phyloP scores from a whole-genome alignment of 92 coral and sea anemone species.

The Palythoa caribaeorum region DNA sequence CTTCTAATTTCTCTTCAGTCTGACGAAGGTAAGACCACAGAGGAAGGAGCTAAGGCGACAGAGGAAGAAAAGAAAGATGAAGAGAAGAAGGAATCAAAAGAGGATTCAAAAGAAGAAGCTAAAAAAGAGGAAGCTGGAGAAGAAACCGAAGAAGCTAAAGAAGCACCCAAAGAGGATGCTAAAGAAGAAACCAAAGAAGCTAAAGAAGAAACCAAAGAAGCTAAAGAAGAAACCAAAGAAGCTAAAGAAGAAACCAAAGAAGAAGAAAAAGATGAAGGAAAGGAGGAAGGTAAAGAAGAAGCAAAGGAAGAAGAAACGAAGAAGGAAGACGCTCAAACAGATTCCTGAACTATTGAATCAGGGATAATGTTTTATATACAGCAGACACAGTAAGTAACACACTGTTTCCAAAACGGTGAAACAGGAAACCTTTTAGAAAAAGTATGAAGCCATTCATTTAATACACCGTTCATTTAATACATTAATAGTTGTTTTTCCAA shows the following conservation, averaged over 20 bases:
- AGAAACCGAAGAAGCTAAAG: neutral
- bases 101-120: neutral
- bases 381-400: neutral
- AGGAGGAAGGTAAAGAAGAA: neutral
- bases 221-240: neutral
- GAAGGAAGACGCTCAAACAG: neutral
- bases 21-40: neutral
- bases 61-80: neutral
- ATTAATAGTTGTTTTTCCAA: too few species aligned
- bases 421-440: too few species aligned
- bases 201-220: neutral
- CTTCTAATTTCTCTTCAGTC: neutral
- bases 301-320: neutral
- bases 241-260: neutral
- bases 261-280: neutral
- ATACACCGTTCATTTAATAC: too few species aligned
- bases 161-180: neutral
- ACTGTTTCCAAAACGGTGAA: neutral
- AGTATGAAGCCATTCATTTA: too few species aligned
- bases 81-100: neutral
- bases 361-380: neutral
- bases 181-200: neutral
- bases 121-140: neutral
- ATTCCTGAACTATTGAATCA: neutral
- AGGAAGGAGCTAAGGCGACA: constrained; percentile 8